A percentile compares a stretch with the other conserved stretches of the same genome.
phyloP scores from a whole-genome alignment of 2,888 invertebrate genomes.

The Altica lythri region DNA sequence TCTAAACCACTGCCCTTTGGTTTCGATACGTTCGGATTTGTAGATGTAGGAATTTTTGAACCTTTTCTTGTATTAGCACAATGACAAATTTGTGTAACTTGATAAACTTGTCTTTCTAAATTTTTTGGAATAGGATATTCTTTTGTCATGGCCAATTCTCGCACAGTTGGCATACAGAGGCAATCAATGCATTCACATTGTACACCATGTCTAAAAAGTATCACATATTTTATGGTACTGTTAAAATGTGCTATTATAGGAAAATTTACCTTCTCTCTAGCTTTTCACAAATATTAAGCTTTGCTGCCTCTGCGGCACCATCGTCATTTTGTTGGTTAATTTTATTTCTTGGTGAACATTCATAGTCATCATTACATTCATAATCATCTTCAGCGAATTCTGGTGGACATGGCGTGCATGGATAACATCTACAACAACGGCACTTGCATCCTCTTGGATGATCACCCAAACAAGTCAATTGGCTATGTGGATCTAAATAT shows the following conservation, averaged over 20 bases:
- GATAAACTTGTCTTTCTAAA: conserved; percentile 42
- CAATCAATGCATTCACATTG: conserved; percentile 44
- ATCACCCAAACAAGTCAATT: no score
- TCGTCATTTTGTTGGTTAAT: no score
- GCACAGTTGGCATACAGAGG: conserved; percentile 38
- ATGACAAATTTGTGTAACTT: conserved; percentile 35
- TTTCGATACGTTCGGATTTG: conserved; percentile 7
- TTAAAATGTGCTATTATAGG: no score
- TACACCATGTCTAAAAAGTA: conserved; percentile 13
- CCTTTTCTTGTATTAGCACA: conserved; percentile 36
- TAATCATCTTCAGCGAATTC: background rate
- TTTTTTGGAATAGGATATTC: conserved; percentile 38
- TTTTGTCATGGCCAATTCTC: conserved; percentile 36
- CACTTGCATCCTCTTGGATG: conserved; percentile 5
- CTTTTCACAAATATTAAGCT: background rate
- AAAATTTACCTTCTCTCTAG: no score
- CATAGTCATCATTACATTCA: background rate
- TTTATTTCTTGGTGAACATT: no score
- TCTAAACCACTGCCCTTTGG: background rate
- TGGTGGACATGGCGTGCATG: background rate
- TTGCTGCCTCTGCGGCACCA: no score
- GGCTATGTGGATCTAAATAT: no score
- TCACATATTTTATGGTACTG: no score
- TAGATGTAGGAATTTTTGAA: conserved; percentile 39
- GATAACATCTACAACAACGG: background rate